A percentile compares a stretch with the other conserved stretches of the same genome.
Conservation (phyloP, 2,888 invertebrate genomes). For the Papilio elwesi region DNA sequence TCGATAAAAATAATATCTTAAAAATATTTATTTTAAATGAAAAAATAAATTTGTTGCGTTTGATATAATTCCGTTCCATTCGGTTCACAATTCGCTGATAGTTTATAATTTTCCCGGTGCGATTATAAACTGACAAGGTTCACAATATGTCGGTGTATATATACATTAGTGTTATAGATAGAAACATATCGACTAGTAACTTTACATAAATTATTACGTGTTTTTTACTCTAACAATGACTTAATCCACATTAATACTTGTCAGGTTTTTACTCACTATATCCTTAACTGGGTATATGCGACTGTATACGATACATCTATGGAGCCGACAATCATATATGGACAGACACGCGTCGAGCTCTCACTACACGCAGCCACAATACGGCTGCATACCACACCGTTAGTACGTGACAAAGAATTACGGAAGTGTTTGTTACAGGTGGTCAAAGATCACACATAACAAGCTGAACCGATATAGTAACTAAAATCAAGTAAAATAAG, state of each 20-base stretch:
- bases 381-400: not conserved
- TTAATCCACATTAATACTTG: not conserved
- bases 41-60: no score
- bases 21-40: no score
- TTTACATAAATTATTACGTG: constrained; percentile 2
- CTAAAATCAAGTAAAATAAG: no score
- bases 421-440: not conserved
- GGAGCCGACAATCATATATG: constrained; percentile 7
- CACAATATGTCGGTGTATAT: no score
- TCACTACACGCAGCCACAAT: not conserved
- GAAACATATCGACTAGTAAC: not conserved
- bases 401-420: not conserved
- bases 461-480: no score
- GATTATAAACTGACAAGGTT: no score
- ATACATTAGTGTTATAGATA: not conserved
- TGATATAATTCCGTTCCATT: no score
- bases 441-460: not conserved
- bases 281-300: not conserved
- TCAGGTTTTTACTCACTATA: not conserved
- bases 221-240: constrained; percentile 4
- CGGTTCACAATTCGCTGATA: no score
- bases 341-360: not conserved
- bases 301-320: not conserved
- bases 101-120: no score
- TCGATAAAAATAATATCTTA: no score